Conservation (phyloP, 23 tunicate genomes). For the Clavelina lepadiformis region DNA sequence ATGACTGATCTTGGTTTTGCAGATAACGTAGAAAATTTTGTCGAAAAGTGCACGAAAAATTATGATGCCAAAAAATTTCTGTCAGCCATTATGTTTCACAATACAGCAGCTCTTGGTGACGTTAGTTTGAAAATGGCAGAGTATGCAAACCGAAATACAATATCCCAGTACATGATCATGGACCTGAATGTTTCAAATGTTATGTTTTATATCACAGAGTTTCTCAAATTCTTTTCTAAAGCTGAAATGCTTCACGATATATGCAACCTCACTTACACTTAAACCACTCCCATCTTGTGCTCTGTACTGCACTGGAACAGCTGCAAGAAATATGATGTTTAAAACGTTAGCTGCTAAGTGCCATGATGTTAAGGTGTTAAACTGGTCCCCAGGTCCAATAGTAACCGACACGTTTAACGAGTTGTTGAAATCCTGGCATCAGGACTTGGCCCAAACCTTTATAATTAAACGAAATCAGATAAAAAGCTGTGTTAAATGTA, state of each 20-base stretch:
- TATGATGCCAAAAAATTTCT: neutral
- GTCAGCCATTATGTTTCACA: conserved; percentile 34
- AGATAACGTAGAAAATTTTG: conserved; percentile 1
- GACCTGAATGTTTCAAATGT: conserved; percentile 40
- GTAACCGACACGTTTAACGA: conserved; percentile 39
- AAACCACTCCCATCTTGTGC: conserved; percentile 40
- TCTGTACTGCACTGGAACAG: conserved; percentile 63
- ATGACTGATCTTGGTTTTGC: conserved; percentile 18
- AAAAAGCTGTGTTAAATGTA: conserved; percentile 26
- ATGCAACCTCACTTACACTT: conserved; percentile 74
- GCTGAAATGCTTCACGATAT: conserved; percentile 22
- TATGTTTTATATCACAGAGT: conserved; percentile 20
- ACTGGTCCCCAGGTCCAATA: conserved; percentile 90
- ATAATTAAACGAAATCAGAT: conserved; percentile 5
- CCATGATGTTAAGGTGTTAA: conserved; percentile 43
- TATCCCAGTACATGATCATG: conserved; percentile 31
- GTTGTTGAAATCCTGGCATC: conserved; percentile 4
- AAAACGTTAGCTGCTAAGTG: conserved; percentile 58
- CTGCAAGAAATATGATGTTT: conserved; percentile 86
- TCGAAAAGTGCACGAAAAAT: conserved; percentile 1
- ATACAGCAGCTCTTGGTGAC: conserved; percentile 69
- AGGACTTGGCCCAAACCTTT: conserved; percentile 4
- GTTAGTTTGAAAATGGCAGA: conserved; percentile 24
- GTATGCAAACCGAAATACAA: conserved; percentile 20
- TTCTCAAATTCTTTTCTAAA: conserved; percentile 22